Evolutionary conservation across 37 sponge, comb jelly and placozoan genomes (phyloP).

Genomic region (Eunapius fragilis): DNA sequence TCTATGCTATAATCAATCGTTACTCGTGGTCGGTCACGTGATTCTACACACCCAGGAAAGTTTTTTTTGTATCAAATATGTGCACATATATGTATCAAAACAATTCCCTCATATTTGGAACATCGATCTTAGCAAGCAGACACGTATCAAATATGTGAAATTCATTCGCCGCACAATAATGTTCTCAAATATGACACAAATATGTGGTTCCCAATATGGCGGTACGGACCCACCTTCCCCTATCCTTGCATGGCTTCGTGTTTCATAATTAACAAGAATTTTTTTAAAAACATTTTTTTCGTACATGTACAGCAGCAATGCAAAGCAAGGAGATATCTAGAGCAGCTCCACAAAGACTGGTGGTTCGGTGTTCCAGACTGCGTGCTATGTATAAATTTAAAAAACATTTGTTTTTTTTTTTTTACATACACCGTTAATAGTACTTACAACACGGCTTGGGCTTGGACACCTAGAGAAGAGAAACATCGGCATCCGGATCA

Average conservation of each 20-base stretch:
- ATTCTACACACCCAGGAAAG: neutral
- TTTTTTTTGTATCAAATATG: neutral
- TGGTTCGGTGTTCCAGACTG: neutral
- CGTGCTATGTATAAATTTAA: neutral
- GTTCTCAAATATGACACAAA: neutral
- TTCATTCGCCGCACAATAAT: neutral
- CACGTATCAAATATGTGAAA: neutral
- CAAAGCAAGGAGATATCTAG: neutral
- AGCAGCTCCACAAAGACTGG: neutral
- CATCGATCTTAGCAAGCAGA: neutral
- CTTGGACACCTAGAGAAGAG: neutral
- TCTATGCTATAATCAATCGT: too few species aligned
- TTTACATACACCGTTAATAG: neutral
- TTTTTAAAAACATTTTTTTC: neutral
- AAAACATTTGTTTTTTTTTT: neutral
- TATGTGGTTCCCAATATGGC: neutral
- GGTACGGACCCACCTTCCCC: neutral
- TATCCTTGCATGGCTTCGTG: neutral
- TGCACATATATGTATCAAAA: neutral
- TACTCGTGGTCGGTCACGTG: too few species aligned
- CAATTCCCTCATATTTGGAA: neutral
- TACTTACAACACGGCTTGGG: neutral
- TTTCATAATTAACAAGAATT: neutral
- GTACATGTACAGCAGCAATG: neutral
- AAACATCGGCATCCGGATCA: neutral